phyloP scores from a whole-genome alignment of 2,797 vertebrate genomes.

The Diceros bicornis region DNA sequence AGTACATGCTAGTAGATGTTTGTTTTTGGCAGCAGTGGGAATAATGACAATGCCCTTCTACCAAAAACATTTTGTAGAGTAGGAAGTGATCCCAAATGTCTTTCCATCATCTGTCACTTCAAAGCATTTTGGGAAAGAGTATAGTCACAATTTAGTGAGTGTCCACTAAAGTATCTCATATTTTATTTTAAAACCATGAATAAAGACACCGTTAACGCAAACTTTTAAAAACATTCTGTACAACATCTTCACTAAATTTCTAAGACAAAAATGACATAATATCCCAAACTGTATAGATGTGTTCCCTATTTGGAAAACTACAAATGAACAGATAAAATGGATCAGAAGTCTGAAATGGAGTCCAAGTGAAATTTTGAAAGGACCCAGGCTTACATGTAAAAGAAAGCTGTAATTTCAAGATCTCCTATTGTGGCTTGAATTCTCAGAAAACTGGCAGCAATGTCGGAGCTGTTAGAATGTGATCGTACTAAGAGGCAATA shows the following conservation, averaged over 20 bases:
- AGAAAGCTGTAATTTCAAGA: not conserved
- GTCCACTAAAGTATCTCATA: not conserved
- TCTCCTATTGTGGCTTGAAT: not conserved
- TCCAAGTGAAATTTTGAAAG: not conserved
- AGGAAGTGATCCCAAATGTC: not conserved
- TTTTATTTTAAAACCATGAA: not conserved
- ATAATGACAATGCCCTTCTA: not conserved
- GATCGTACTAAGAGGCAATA: rapidly evolving
- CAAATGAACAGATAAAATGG: not conserved
- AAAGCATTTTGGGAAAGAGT: not conserved
- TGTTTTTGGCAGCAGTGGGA: not conserved
- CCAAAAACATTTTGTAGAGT: not conserved
- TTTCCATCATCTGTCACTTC: not conserved
- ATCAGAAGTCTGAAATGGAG: not conserved
- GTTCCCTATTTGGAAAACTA: not conserved
- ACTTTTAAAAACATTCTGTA: not conserved
- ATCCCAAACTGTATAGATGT: not conserved
- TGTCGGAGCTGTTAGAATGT: too few species aligned
- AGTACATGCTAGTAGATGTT: not conserved
- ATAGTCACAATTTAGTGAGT: not conserved
- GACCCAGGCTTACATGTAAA: not conserved
- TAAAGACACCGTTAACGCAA: not conserved
- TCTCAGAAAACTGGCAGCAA: not conserved
- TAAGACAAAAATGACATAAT: not conserved
- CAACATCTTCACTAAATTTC: not conserved